These are phyloP conservation scores for Tachina fera DNA, from an alignment of 2,888 invertebrate species.

Conservation along the genomic window DNA sequence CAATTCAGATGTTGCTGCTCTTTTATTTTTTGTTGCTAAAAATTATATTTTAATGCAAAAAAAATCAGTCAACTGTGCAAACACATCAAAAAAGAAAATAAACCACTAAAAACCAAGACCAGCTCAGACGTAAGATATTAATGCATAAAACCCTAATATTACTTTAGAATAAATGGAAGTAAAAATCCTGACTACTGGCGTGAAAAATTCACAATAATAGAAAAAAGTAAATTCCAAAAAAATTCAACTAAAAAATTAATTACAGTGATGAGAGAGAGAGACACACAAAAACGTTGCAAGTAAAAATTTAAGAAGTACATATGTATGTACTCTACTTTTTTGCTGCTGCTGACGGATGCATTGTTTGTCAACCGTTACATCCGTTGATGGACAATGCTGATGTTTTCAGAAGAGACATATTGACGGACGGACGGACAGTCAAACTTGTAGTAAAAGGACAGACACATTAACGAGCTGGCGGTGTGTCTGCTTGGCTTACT, in stretches of 20 bases:
- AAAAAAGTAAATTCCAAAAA: background rate
- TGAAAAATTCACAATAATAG: conserved; percentile 58
- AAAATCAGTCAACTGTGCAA: conserved; percentile 69
- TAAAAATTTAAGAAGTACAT: conserved; percentile 23
- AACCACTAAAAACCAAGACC: conserved; percentile 36
- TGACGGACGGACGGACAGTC: background rate
- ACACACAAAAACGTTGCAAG: conserved; percentile 40
- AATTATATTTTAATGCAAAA: conserved; percentile 55
- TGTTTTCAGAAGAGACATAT: conserved; percentile 8
- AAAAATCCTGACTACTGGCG: conserved; percentile 55
- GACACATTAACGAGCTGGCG: conserved; percentile 24
- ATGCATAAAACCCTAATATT: conserved; percentile 63
- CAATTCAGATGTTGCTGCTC: conserved; percentile 50
- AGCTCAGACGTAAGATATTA: conserved; percentile 52
- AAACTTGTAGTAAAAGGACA: conserved; percentile 7
- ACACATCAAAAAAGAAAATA: conserved; percentile 6
- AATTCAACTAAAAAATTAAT: conserved; percentile 12
- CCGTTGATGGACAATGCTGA: conserved; percentile 76
- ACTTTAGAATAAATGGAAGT: conserved; percentile 45
- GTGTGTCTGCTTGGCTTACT: conserved; percentile 15
- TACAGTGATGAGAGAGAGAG: conserved; percentile 24
- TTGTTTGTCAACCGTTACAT: conserved; percentile 81
- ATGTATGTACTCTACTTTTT: background rate
- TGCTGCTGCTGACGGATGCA: conserved; percentile 67
- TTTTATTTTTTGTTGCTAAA: conserved; percentile 27